Conservation (phyloP, 2,113 vertebrate genomes). For the Pseudorectes ferrugineus region DNA sequence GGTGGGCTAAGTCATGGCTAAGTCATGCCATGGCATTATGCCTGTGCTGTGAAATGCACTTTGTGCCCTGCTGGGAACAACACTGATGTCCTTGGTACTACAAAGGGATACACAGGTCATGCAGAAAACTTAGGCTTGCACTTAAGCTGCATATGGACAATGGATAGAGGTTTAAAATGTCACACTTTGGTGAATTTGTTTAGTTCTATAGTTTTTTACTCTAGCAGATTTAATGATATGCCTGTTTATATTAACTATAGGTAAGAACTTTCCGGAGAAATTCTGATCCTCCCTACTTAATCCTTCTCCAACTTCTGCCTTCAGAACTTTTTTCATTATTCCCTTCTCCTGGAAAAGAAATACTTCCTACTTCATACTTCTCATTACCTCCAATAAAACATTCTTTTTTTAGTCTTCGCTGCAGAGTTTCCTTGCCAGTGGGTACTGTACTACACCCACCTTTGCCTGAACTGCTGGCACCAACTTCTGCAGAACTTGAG, state of each 20-base stretch:
- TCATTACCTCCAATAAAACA: not conserved
- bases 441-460: conserved; percentile 21
- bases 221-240: not conserved
- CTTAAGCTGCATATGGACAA: fast-evolving
- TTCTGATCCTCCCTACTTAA: not conserved
- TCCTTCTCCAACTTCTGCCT: not conserved
- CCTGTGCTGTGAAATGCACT: not conserved
- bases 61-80: not conserved
- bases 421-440: conserved; percentile 5
- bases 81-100: not conserved
- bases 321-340: not conserved
- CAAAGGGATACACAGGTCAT: not conserved
- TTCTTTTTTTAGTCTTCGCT: not conserved
- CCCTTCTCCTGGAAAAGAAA: not conserved
- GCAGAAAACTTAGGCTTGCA: not conserved
- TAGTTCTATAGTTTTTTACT: not conserved
- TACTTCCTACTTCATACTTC: not conserved
- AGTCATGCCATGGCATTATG: fast-evolving
- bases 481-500: conserved; percentile 3
- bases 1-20: not conserved
- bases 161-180: not conserved
- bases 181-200: not conserved
- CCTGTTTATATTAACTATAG: not conserved
- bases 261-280: not conserved
- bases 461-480: conserved; percentile 41